Conservation (phyloP, 2,797 vertebrate genomes). For the Acrocephalus scirpaceus region DNA sequence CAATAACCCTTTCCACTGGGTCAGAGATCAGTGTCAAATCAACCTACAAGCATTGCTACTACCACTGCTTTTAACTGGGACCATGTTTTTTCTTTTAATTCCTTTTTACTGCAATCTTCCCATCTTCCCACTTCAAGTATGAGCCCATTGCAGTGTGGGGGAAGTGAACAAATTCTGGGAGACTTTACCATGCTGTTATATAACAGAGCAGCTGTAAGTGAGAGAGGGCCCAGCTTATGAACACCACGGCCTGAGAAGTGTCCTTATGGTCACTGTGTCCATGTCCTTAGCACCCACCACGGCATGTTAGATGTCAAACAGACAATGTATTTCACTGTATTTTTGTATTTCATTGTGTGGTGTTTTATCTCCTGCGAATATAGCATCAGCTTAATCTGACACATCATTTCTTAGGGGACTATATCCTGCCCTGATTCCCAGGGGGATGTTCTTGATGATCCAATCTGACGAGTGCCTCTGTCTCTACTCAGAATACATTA, state of each 20-base stretch:
- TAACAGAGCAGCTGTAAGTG: not conserved
- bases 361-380: not conserved
- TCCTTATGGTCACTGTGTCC: not conserved
- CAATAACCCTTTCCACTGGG: not conserved
- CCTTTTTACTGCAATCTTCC: not conserved
- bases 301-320: not conserved
- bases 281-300: not conserved
- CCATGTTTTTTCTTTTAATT: not conserved
- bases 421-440: slow-evolving; percentile 43
- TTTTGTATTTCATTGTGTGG: not conserved
- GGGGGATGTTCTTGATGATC: slow-evolving; percentile 58
- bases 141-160: not conserved
- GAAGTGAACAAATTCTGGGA: not conserved
- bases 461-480: slow-evolving; percentile 58
- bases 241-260: not conserved
- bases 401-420: slow-evolving; percentile 42
- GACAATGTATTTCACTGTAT: not conserved
- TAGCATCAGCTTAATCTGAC: slow-evolving; percentile 16
- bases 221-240: not conserved
- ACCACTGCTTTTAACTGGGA: not conserved
- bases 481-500: slow-evolving; percentile 65
- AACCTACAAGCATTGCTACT: not conserved
- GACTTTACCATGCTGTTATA: not conserved
- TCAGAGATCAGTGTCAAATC: not conserved
- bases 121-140: not conserved